phyloP scores from a whole-genome alignment of 2,113 vertebrate genomes.

The Ptychochromis oligacanthus region DNA sequence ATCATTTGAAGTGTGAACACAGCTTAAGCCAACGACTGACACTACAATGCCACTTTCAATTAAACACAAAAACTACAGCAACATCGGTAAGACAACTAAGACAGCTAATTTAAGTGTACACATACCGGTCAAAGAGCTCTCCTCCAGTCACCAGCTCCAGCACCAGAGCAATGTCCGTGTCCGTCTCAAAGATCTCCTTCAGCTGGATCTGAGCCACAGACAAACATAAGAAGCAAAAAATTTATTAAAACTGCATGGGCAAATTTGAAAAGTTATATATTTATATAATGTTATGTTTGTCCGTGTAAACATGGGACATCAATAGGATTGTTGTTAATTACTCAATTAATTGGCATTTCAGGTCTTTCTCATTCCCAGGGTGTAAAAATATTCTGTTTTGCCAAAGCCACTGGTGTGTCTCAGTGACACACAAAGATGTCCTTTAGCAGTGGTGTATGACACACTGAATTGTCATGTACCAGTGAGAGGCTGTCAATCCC shows the following conservation, averaged over 20 bases:
- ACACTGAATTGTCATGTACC: not conserved
- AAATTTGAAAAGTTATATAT: not conserved
- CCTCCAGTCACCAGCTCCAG: conserved; percentile 91
- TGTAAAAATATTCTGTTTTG: not conserved
- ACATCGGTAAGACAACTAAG: not conserved
- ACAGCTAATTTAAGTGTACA: not conserved
- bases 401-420: not conserved
- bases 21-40: not conserved
- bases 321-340: not conserved
- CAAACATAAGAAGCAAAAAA: not conserved
- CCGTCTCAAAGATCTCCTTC: conserved; percentile 91
- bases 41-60: not conserved
- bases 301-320: not conserved
- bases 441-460: not conserved
- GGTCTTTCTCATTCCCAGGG: not conserved
- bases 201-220: conserved; percentile 83
- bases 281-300: not conserved
- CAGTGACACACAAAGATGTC: not conserved
- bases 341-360: not conserved
- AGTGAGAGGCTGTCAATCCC: not conserved
- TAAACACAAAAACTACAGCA: not conserved
- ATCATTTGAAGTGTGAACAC: too few relatives aligned
- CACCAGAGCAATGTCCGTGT: conserved; percentile 85
- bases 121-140: conserved; percentile 91
- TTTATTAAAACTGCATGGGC: not conserved